Conservation (phyloP, 2,888 invertebrate species). For the Pseudococcus longispinus region DNA sequence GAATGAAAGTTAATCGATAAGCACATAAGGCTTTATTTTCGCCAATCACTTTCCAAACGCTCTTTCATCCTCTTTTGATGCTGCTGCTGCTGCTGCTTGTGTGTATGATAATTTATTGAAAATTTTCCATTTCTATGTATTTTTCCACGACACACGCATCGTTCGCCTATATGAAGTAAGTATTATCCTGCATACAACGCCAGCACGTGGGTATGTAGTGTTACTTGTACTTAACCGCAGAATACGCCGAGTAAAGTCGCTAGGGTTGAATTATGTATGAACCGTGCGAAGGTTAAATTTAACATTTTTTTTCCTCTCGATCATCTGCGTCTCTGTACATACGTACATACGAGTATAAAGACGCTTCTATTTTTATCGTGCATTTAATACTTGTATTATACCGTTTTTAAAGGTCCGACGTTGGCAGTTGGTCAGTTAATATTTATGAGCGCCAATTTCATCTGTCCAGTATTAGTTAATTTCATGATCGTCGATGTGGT, state of each 20-base stretch:
- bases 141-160: not conserved
- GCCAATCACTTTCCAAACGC: constrained; percentile 8
- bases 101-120: constrained; percentile 1
- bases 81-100: not conserved
- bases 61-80: not conserved
- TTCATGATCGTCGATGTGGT: constrained; percentile 9
- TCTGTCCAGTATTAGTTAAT: constrained; percentile 41
- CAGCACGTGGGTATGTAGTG: not conserved
- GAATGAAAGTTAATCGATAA: constrained; percentile 43
- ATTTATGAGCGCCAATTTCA: constrained; percentile 39
- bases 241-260: not conserved
- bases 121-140: not conserved
- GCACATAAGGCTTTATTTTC: constrained; percentile 31
- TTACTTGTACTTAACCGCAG: not conserved
- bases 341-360: too few species aligned
- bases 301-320: not conserved
- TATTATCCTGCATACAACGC: not conserved
- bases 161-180: too few species aligned
- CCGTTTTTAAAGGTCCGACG: not conserved
- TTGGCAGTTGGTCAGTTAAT: constrained; percentile 37
- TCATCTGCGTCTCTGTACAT: not conserved
- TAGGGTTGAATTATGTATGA: not conserved
- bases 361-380: not conserved
- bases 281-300: not conserved
- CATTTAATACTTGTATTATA: not conserved